Evolutionary conservation across 2,888 invertebrate genomes (phyloP), one percentile per base, ranked within the genome.

Genomic region (Timandra comae): DNA sequence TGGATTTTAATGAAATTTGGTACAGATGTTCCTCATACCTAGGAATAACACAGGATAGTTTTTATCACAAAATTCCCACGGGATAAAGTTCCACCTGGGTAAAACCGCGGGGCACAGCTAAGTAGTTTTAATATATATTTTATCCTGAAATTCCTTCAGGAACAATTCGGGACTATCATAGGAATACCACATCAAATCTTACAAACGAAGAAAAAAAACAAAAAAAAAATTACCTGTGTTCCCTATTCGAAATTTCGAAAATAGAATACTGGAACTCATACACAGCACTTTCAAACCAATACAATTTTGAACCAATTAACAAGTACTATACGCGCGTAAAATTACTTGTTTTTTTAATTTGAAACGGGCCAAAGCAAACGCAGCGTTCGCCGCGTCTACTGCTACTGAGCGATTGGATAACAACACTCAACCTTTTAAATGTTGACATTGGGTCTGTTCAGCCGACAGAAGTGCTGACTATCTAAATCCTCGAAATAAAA

Each of bases 261-360:
- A 29, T 24, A 27, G 5, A 30, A 12, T 2, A 3, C 22, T 8
- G 8, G 9, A 29, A 28, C n/a, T n/a, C n/a, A 16, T 27, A 9
- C 20, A 21, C 25, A 25, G 36, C 34, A 6, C 27, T 43, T 38
- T 38, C 28, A 30, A 42, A 52, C 48, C 54, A 56, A 58, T 52
- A 38, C 51, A 54, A 51, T 8, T 5, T 9, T 9, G 8, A 22
- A 22, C 8, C 7, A 57, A 52, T 46, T 8, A 56, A 66, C 72
- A 69, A 73, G 68, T 69, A 67, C 70, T 71, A 69, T 47, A 66
- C 63, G 42, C 57, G 46, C 53, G 64, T 65, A 63, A 66, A 67
- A 55, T 69, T 73, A 69, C 68, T 70, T 64, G 68, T 53, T 50
- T 51, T 49, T 53, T 49, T 60, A 48, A 50, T 31, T 40, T 48